Percentiles rank a stretch among this genome's conserved stretches.
These are phyloP conservation scores for Petrosia ficiformis DNA, from an alignment of 37 sponge, comb jelly and placozoan genomes.

Conservation along the genomic window DNA sequence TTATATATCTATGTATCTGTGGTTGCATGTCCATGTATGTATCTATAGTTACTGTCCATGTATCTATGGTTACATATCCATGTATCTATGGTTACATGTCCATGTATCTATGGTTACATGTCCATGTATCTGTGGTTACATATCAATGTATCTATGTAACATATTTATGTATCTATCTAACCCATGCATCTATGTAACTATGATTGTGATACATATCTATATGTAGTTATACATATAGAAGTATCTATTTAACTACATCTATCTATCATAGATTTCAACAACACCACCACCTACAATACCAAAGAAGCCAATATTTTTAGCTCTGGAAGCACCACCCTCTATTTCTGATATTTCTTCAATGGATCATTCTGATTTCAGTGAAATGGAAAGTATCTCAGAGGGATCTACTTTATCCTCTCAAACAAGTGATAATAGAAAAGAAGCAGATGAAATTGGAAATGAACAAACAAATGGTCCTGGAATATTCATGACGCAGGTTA, in stretches of 20 bases:
- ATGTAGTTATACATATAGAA: neutral
- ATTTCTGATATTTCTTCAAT: neutral
- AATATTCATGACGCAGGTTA: neutral
- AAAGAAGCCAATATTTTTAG: conserved; percentile 39
- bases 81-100: no score
- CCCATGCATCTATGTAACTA: neutral
- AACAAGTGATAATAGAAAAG: neutral
- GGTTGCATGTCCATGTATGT: neutral
- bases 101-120: no score
- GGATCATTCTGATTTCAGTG: conserved; percentile 9
- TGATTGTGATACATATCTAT: neutral
- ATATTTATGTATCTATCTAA: neutral
- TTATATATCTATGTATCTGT: neutral
- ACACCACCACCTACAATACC: conserved; percentile 65
- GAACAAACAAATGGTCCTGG: neutral
- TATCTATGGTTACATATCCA: neutral
- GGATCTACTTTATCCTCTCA: neutral
- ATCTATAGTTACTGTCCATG: neutral
- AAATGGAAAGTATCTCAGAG: neutral
- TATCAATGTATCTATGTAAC: conserved; percentile 2
- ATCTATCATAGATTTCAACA: conserved; percentile 33
- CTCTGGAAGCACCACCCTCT: conserved; percentile 20
- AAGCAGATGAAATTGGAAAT: conserved; percentile 3
- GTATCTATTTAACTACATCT: neutral
- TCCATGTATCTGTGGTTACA: neutral